Percentiles rank a stretch among this genome's conserved stretches.
phyloP scores from a whole-genome alignment of 1,140 invertebrate species.

The Drosophila leontia region DNA sequence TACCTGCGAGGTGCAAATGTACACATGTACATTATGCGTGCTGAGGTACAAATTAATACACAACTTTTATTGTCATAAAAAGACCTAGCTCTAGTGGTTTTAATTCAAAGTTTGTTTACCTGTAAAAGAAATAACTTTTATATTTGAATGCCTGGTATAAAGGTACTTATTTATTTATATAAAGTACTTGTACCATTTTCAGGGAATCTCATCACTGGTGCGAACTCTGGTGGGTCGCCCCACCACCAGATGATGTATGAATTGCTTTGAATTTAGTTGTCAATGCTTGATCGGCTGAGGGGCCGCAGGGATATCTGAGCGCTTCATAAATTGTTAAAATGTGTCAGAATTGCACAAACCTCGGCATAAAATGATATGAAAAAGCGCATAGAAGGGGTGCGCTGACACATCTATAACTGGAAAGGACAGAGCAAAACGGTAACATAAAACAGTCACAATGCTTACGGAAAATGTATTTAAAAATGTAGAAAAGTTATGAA shows the following conservation, averaged over 20 bases:
- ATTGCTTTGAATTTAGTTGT: conserved; percentile 84
- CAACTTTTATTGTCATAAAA: neutral
- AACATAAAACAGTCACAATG: conserved; percentile 60
- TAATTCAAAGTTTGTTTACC: neutral
- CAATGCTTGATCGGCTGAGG: conserved; percentile 50
- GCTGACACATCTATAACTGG: conserved; percentile 46
- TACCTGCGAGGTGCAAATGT: neutral
- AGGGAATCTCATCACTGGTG: conserved; percentile 1
- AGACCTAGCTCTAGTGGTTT: neutral
- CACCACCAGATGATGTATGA: conserved; percentile 66
- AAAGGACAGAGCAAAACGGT: conserved; percentile 46
- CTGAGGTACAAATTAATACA: neutral
- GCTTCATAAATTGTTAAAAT: conserved; percentile 82
- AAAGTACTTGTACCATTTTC: neutral
- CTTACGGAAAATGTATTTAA: conserved; percentile 41
- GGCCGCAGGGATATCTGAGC: conserved; percentile 37
- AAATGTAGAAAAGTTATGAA: conserved; percentile 13
- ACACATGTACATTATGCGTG: neutral
- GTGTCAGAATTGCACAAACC: conserved; percentile 66
- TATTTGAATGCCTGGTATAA: neutral
- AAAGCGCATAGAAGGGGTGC: conserved; percentile 11
- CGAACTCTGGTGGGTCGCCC: neutral
- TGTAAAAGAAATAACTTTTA: too few species aligned
- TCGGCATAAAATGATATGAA: conserved; percentile 39
- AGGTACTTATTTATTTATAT: neutral